A percentile compares a stretch with the other conserved stretches of the same genome.
Conservation (phyloP, 2,888 invertebrate species). For the Euproctis similis region DNA sequence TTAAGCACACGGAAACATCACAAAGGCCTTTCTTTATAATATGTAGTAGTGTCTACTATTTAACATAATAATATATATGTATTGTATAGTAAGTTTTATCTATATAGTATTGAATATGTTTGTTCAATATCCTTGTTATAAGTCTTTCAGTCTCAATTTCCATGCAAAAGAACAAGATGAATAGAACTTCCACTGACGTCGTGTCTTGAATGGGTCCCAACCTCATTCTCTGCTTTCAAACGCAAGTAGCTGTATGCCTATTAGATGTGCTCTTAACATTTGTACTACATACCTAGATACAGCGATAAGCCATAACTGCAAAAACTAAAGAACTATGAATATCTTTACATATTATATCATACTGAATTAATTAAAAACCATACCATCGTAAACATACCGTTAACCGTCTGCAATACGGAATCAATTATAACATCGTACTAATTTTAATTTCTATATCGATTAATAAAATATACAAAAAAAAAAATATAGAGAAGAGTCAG, state of each 20-base stretch:
- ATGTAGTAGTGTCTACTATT: too few relatives aligned
- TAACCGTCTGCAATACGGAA: constrained; percentile 25
- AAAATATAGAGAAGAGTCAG: constrained; percentile 32
- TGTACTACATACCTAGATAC: too few relatives aligned
- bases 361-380: constrained; percentile 36
- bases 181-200: constrained; percentile 59
- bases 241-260: constrained; percentile 38
- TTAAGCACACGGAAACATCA: too few relatives aligned
- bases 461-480: constrained; percentile 37
- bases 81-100: too few relatives aligned
- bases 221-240: constrained; percentile 57
- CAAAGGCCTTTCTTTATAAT: too few relatives aligned
- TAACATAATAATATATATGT: too few relatives aligned
- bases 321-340: too few relatives aligned
- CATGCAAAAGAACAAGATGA: constrained; percentile 53
- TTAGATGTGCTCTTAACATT: constrained; percentile 34
- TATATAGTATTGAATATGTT: constrained; percentile 36
- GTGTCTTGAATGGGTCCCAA: constrained; percentile 55
- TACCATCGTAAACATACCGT: constrained; percentile 49
- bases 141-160: too few relatives aligned
- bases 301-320: too few relatives aligned
- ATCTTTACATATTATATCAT: too few relatives aligned
- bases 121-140: too few relatives aligned
- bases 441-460: constrained; percentile 33
- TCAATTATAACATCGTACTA: constrained; percentile 25